Base-by-base conservation (phyloP, 2,113 vertebrate genomes). In the Microtus montanus region DNA sequence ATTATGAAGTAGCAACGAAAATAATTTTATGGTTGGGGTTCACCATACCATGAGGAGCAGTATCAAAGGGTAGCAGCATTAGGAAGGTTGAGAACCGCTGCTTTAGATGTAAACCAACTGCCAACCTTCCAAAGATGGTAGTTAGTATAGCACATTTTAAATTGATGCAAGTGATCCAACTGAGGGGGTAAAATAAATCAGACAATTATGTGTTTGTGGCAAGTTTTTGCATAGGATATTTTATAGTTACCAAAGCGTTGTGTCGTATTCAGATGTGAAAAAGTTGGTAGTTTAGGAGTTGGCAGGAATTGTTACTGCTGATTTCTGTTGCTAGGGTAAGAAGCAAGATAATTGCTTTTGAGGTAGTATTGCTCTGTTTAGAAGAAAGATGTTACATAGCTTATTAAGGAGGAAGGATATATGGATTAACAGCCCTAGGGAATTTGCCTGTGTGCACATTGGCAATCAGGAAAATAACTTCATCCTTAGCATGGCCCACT, bases 311-410 rank as follows among this genome's bases (percentile, higher is more conserved):
- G 9, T 47, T 35, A 71, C 1, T 52, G 28, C 19, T 89, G 44
- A 85, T 10, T 58, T 80, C 24, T 83, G 5, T 92, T 87, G 85
- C 90, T 82, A 13, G 80, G 38, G 6, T 82, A 87, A 85, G 35
- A 54, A 70, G 41, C 63, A 93, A 92, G 54, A 71, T 28, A 91
- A 95, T n/a, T 52, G 84, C 9, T 49, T 90, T 68, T 79, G 10
- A 93, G 79, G 2, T 63, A 26, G 12, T 38, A 54, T 20, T 68
- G 38, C 26, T 20, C 35, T 44, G 6, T 63, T 70, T 90, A 47
- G 54, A 94, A 88, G 44, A 73, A 71, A 38, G 20, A 95, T 33
- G 15, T 58, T 52, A 77, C 85, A 88, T 22, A 92, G 41, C 24
- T 88, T 17, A 35, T 73, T 41, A 80, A 90, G 33, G 82, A 44